Conservation (phyloP, 2,888 invertebrate genomes). For the Steinernema hermaphroditum region DNA sequence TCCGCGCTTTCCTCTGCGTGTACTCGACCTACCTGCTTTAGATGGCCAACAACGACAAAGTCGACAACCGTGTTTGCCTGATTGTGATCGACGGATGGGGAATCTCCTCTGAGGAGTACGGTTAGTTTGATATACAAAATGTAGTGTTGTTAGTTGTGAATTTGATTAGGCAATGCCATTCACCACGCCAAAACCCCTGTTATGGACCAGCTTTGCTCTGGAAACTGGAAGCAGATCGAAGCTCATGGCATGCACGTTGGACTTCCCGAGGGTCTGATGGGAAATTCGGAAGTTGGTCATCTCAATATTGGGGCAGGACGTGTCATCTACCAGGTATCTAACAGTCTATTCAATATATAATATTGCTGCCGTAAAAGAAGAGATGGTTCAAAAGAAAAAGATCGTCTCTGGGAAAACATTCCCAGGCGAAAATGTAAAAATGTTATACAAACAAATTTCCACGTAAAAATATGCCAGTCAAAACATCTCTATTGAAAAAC, state of each 20-base stretch:
- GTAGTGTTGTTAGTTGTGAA: background rate
- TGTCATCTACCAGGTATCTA: conserved; percentile 67
- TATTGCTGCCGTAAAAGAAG: no score
- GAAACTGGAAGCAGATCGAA: conserved; percentile 66
- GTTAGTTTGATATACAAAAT: conserved; percentile 38
- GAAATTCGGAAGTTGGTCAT: conserved; percentile 70
- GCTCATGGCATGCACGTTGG: conserved; percentile 69
- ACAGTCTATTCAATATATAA: background rate
- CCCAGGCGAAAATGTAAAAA: no score
- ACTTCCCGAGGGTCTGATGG: conserved; percentile 69
- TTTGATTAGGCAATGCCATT: conserved; percentile 67
- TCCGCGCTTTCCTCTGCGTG: no score
- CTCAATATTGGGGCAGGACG: conserved; percentile 69
- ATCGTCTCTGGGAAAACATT: no score
- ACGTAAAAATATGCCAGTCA: no score
- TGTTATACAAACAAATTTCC: no score
- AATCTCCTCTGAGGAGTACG: conserved; percentile 65
- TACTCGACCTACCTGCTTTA: background rate
- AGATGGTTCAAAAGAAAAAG: no score
- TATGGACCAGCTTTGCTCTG: conserved; percentile 67
- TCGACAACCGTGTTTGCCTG: conserved; percentile 66
- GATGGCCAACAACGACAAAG: conserved; percentile 54
- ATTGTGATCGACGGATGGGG: conserved; percentile 70
- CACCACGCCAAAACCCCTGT: conserved; percentile 68
- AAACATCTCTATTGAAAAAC: no score